Evolutionary conservation across 2,888 invertebrate species (phyloP).

Genomic region (Rhamnusium bicolor): DNA sequence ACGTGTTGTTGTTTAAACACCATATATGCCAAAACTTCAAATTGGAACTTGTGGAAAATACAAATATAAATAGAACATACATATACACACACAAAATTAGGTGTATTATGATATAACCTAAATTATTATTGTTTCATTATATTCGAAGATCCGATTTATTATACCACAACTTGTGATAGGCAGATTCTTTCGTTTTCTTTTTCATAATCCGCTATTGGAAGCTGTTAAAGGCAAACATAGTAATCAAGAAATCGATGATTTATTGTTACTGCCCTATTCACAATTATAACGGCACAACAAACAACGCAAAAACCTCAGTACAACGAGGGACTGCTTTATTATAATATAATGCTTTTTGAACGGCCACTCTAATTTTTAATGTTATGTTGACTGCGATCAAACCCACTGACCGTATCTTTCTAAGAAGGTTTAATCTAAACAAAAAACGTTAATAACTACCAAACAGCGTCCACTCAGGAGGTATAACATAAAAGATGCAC

Average conservation of each 20-base stretch:
- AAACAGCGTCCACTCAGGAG: conserved; percentile 16
- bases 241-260: conserved; percentile 30
- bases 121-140: too few relatives aligned
- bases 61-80: too few relatives aligned
- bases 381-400: not conserved
- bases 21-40: too few relatives aligned
- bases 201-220: not conserved
- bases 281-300: conserved; percentile 19
- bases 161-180: too few relatives aligned
- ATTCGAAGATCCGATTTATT: too few relatives aligned
- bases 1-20: too few relatives aligned
- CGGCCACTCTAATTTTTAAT: conserved; percentile 21
- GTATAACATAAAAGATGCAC: not conserved
- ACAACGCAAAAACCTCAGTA: conserved; percentile 18
- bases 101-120: too few relatives aligned
- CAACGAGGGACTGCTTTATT: conserved; percentile 4
- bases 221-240: conserved; percentile 17
- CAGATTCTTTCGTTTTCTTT: not conserved
- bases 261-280: conserved; percentile 23
- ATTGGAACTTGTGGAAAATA: too few relatives aligned
- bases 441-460: conserved; percentile 29
- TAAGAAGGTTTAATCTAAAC: conserved; percentile 25
- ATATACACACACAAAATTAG: too few relatives aligned
- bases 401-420: conserved; percentile 23
- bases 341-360: not conserved